Base-by-base conservation (phyloP, 2,888 invertebrate genomes). In the Notodonta ziczac region DNA sequence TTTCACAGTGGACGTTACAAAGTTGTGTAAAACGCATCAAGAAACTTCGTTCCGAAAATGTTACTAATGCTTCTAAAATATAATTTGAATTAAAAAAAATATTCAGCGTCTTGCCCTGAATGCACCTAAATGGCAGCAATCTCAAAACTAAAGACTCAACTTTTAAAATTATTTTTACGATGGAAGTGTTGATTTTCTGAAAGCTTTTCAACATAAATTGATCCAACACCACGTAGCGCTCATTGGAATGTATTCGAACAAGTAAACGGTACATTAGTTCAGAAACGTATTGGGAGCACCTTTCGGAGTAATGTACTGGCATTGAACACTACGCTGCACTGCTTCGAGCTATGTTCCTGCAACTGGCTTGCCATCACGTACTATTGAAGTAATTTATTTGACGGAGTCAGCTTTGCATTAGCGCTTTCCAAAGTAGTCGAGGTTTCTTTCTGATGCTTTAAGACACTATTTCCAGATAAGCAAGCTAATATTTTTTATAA, bases 321-420 rank as follows among this genome's bases (percentile, higher is more conserved):
- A 44, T 61, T 58, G 52, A 58, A 65, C 59, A 72, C 35, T 14
- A 40, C 39, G 54, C 65, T 61, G 73, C 62, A 58, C 58, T 50
- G 57, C 59, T 65, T 44, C 35, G 16, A 24, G 54, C 59, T 44
- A 65, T 73, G 65, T 70, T 60, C 62, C 60, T 54, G 14, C 39
- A 54, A 32, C 44, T 57, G 50, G 50, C 61, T 62, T 61, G 73
- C 58, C 59, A 54, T 24, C 62, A 73, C 61, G 69, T 61, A 53
- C 42, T 48, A 35, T 39, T 35, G 39, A 46, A 51, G 56, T 69
- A 63, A 64, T 69, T 72, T 72, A 69, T 68, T 64, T 72, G 32
- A 52, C 13, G 40, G 16, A 9, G 35, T n/a, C 48, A 44, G 61
- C 56, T 60, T 52, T 69, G 73, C 61, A 72, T 65, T 69, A 50